Conservation (phyloP, 2,113 vertebrate species). For the Podarcis cretensis region DNA sequence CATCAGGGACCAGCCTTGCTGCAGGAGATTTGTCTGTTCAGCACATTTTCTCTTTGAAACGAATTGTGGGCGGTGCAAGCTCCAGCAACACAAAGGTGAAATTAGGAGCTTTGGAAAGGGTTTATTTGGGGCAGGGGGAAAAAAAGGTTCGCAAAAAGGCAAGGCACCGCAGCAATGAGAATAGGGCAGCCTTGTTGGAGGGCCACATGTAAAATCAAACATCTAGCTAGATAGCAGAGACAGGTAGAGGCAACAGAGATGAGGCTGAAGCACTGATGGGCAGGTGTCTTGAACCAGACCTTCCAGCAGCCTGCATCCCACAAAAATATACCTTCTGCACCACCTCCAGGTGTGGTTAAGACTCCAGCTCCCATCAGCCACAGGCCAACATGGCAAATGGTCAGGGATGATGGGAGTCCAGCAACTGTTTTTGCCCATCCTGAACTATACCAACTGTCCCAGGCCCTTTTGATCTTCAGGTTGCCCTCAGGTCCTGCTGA, state of each 20-base stretch:
- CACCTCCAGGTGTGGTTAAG: neutral
- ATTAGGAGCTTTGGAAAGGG: neutral
- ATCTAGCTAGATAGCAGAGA: neutral
- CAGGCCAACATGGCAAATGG: no score
- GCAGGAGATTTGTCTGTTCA: neutral
- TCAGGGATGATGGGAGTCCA: no score
- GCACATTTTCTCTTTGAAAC: neutral
- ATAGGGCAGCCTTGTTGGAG: neutral
- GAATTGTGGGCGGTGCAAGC: neutral
- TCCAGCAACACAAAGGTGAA: neutral
- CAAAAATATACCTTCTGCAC: neutral
- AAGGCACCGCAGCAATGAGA: neutral
- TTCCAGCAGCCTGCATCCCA: neutral
- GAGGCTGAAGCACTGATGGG: no score
- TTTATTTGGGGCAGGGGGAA: neutral
- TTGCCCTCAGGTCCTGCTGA: no score
- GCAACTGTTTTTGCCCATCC: no score
- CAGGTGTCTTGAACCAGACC: neutral
- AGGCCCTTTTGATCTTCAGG: no score
- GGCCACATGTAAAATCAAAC: neutral
- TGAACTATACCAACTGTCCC: no score
- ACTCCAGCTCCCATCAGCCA: no score
- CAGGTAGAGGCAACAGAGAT: neutral
- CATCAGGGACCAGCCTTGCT: neutral
- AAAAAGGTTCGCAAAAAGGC: neutral